Base-by-base conservation (phyloP, 1,140 invertebrate genomes). In the Thaumatotibia leucotreta region DNA sequence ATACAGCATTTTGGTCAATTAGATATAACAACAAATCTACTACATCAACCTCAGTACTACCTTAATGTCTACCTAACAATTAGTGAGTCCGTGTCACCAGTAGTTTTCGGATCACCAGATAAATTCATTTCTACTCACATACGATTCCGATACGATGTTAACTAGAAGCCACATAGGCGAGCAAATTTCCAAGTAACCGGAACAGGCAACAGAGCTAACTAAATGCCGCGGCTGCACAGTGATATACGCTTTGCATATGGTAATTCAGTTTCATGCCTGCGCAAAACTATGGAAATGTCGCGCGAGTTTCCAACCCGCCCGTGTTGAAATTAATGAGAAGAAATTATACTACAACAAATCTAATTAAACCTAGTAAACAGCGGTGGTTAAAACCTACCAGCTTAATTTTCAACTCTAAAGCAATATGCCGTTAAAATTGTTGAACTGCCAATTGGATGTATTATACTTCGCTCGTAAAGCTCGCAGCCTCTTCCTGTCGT, bases 311-410 rank as follows among this genome's bases (percentile, higher is more conserved):
- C 69, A 58, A 73, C 67, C 61, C 65, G 73, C 68, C 64, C 72
- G 68, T 81, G 79, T 84, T 76, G 66, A 80, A 82, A 79, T 84
- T 86, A 85, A 88, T 82, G 77, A 83, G 82, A 77, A 83, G 83
- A 77, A 83, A 76, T 81, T 77, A 80, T 83, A 76, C 77, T 61
- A 70, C 70, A 74, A 73, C 68, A 72, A 69, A 69, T 68, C 73
- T 80, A 84, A 84, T 85, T 81, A 85, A 85, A 79, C 79, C 76
- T 63, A 70, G 66, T 75, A 76, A 75, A 49, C 35, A 64, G 66
- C 69, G 35, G 67, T 70, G 67, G 64, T 66, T 68, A 73, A 75
- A 73, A 77, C 78, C 75, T 74, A 71, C 77, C 64, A 49, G 63
- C 76, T 81, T 77, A 74, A 77, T 82, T 83, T 77, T 76, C 67